These are phyloP conservation scores for Heliconius sara DNA, from an alignment of 2,888 invertebrate species.

Conservation along the genomic window DNA sequence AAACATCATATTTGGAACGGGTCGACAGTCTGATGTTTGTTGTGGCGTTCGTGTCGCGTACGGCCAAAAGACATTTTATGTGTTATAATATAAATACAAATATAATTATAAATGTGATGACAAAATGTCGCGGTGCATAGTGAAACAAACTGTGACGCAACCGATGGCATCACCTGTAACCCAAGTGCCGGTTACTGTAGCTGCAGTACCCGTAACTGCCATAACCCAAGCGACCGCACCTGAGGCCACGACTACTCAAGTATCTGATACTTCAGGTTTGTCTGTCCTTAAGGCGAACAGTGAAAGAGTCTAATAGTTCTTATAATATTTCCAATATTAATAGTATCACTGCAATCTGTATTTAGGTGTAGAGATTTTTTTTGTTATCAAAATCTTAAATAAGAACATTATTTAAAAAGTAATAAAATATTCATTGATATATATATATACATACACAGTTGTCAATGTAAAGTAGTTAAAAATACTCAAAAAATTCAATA, in stretches of 20 bases:
- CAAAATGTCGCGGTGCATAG: constrained; percentile 78
- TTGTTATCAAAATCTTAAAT: no score
- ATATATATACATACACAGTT: no score
- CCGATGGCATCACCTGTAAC: constrained; percentile 57
- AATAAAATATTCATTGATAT: no score
- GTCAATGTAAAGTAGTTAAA: not conserved
- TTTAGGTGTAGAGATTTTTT: no score
- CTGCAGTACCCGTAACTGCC: constrained; percentile 44
- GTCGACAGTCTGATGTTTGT: constrained; percentile 80
- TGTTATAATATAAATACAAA: constrained; percentile 15
- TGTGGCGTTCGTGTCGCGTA: constrained; percentile 66
- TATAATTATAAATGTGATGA: constrained; percentile 39
- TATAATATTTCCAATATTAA: not conserved
- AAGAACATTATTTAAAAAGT: no score
- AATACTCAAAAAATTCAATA: not conserved
- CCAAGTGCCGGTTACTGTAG: constrained; percentile 46
- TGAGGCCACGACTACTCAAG: constrained; percentile 37
- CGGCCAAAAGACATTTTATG: constrained; percentile 52
- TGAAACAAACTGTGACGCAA: constrained; percentile 76
- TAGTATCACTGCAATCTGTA: no score
- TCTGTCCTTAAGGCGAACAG: not conserved
- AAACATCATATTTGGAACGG: constrained; percentile 80
- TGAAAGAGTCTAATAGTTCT: not conserved
- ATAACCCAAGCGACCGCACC: constrained; percentile 28
- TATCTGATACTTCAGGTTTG: constrained; percentile 41